Evolutionary conservation across 1,140 invertebrate genomes (phyloP), one percentile per base, ranked within the genome.

Genomic region (Macrocentrus cingulum): DNA sequence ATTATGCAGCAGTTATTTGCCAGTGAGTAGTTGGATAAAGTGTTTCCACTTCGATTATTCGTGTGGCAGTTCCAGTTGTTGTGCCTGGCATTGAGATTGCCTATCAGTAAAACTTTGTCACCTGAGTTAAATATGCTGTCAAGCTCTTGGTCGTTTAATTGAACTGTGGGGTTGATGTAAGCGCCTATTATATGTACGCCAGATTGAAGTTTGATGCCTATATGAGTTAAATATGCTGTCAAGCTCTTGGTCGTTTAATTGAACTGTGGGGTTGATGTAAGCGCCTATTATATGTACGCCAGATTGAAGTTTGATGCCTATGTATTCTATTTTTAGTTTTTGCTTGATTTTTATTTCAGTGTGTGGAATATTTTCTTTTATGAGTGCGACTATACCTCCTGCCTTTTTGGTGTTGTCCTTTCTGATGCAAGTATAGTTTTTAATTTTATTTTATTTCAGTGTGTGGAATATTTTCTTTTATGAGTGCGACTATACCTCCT

Each of bases 81-180:
- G 39, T 53, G 50, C 25, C 15, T 53, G 8, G 50, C 50, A 41
- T 53, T 53, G 2, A 53, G 22, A 13, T 53, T 20, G n/a, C 50
- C 50, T 2, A 6, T 18, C 23, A 53, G 6, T 15, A 39, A 1
- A 11, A 53, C 50, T 53, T 53, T 53, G 18, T 53, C 23, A 1
- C 36, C 36, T 11, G 25, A 20, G 2, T n/a, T 15, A 2, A 53
- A n/a, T 3, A 53, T 3, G 3, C 23, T 5, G 1, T 53, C 36
- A 1, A 53, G 36, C 1, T 53, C 36, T 20, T 11, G 19, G n/a
- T 6, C 5, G 2, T 34, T 20, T 3, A 23, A 22, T 1, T 11
- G 11, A 8, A 1, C 3, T 2, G 1, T 1, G 1, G 50, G 50
- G 2, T 19, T 19, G 18, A 39, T 53, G 23, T 41, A 53, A 1